Evolutionary conservation across 2,888 invertebrate genomes (phyloP).

Genomic region (Rhyacophila evoluta): DNA sequence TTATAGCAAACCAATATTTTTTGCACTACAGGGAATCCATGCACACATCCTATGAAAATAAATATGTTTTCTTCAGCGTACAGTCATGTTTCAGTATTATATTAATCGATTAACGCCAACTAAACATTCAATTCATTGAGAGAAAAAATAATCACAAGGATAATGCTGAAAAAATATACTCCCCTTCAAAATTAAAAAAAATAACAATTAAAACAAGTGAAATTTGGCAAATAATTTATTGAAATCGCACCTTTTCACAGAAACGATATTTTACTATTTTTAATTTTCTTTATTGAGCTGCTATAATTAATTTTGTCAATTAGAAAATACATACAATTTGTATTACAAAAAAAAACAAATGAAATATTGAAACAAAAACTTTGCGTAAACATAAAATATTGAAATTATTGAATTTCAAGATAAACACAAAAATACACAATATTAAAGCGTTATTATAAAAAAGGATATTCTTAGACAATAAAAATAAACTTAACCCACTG

Average conservation of each 20-base stretch:
- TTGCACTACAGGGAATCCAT: too few relatives aligned
- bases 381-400: not conserved
- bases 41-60: too few relatives aligned
- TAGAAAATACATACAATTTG: not conserved
- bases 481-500: not conserved
- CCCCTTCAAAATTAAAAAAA: too few relatives aligned
- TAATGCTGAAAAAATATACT: too few relatives aligned
- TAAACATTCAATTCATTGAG: too few relatives aligned
- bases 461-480: not conserved
- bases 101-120: too few relatives aligned
- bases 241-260: slow-evolving; percentile 1
- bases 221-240: slow-evolving; percentile 30
- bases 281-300: slow-evolving; percentile 17
- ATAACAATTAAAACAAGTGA: not conserved
- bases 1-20: too few relatives aligned
- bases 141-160: too few relatives aligned
- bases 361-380: not conserved
- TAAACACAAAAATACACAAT: not conserved
- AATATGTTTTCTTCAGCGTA: too few relatives aligned
- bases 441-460: not conserved
- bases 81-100: too few relatives aligned
- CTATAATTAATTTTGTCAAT: slow-evolving; percentile 19
- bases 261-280: not conserved
- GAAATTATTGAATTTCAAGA: not conserved
- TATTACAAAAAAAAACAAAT: not conserved